Conservation (phyloP, 2,797 vertebrate genomes). For the Denticeps clupeoides region DNA sequence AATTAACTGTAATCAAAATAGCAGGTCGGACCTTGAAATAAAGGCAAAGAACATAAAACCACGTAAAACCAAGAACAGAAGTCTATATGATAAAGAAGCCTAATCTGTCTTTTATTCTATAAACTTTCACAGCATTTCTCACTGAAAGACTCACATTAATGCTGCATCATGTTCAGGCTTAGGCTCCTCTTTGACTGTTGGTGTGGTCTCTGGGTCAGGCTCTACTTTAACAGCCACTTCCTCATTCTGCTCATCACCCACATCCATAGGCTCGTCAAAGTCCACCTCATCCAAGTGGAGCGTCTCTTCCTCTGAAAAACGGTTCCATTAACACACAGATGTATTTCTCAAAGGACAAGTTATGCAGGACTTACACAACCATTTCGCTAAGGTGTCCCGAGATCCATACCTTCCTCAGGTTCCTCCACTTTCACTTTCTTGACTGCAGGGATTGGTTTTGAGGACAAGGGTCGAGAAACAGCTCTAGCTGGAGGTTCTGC, state of each 20-base stretch:
- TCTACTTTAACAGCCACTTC: conserved; percentile 40
- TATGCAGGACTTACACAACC: too few relatives aligned
- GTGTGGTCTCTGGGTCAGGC: conserved; percentile 38
- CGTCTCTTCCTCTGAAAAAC: conserved; percentile 36
- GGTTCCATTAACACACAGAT: conserved; percentile 28
- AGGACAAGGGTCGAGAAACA: background rate
- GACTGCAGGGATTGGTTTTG: conserved; percentile 12
- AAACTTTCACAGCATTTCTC: too few relatives aligned
- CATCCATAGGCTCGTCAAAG: conserved; percentile 92
- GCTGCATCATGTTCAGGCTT: conserved; percentile 41
- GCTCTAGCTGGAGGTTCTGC: conserved; percentile 27
- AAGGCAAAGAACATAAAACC: too few relatives aligned
- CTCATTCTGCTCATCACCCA: conserved; percentile 43
- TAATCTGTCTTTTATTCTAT: too few relatives aligned
- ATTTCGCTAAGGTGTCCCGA: rapidly evolving
- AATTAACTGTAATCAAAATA: too few relatives aligned
- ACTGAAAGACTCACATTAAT: conserved; percentile 48
- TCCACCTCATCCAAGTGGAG: conserved; percentile 78
- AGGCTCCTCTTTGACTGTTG: conserved; percentile 39
- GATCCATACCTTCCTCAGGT: conserved; percentile 36
- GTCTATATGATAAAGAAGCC: too few relatives aligned
- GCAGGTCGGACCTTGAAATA: too few relatives aligned
- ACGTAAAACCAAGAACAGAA: background rate
- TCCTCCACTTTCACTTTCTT: conserved; percentile 35
- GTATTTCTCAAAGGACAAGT: too few relatives aligned